These are phyloP conservation scores for Heteronetta atricapilla DNA, from an alignment of 2,113 vertebrate species.

Conservation along the genomic window DNA sequence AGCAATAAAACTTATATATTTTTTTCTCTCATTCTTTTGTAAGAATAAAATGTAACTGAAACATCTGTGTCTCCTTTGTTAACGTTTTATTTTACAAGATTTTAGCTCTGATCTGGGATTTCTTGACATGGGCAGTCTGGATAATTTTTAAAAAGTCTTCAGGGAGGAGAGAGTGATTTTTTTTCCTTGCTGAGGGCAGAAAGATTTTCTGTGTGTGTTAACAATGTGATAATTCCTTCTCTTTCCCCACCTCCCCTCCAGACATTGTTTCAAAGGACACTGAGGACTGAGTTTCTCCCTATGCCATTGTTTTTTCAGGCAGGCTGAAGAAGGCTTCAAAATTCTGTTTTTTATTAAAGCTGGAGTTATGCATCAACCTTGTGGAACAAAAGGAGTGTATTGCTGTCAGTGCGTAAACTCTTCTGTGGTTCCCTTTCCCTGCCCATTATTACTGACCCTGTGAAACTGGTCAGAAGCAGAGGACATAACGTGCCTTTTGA, in stretches of 20 bases:
- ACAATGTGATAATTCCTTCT: not conserved
- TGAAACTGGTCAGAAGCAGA: not conserved
- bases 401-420: not conserved
- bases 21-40: not conserved
- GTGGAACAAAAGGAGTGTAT: not conserved
- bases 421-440: not conserved
- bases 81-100: not conserved
- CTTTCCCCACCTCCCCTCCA: not conserved
- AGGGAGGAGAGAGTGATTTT: not conserved
- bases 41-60: not conserved
- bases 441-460: not conserved
- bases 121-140: not conserved
- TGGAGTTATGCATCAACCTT: not conserved
- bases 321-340: not conserved
- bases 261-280: not conserved
- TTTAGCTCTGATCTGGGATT: not conserved
- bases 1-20: not conserved
- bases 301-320: accelerated
- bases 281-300: not conserved
- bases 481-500: not conserved
- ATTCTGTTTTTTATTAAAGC: not conserved
- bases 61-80: not conserved
- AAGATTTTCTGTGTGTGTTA: not conserved
- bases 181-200: not conserved
- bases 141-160: not conserved